Percentiles rank a stretch among this genome's conserved stretches.
phyloP scores from a whole-genome alignment of 2,888 invertebrate genomes.

The Melinaea menophilus region DNA sequence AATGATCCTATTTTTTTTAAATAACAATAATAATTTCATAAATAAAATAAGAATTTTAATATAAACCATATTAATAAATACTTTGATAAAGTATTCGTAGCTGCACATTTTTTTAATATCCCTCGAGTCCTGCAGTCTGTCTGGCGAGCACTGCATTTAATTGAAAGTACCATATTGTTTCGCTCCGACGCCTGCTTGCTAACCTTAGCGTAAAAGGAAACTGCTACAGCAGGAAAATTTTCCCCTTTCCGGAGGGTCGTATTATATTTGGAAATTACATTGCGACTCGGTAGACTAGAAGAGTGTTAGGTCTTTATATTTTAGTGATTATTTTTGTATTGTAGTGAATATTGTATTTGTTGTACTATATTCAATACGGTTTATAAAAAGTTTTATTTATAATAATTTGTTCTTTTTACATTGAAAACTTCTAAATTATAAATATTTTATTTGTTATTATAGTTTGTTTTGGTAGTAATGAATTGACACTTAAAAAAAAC shows the following conservation, averaged over 20 bases:
- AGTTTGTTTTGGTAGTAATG: too few relatives aligned
- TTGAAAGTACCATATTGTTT: conserved; percentile 24
- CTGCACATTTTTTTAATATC: conserved; percentile 5
- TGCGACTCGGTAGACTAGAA: conserved; percentile 23
- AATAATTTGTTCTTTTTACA: too few relatives aligned
- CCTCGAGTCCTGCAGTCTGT: conserved; percentile 10
- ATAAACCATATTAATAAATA: too few relatives aligned
- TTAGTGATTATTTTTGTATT: neutral
- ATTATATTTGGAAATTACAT: conserved; percentile 28
- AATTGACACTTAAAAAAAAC: too few relatives aligned
- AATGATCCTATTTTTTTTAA: too few relatives aligned
- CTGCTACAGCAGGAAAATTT: conserved; percentile 25
- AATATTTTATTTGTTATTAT: too few relatives aligned
- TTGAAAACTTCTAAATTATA: too few relatives aligned
- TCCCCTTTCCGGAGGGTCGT: conserved; percentile 19
- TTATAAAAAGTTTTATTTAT: too few relatives aligned
- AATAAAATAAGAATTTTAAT: too few relatives aligned
- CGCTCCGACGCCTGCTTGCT: conserved; percentile 21
- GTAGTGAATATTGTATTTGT: too few relatives aligned
- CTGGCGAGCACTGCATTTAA: conserved; percentile 22
- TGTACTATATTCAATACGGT: too few relatives aligned
- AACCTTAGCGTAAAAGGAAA: conserved; percentile 26
- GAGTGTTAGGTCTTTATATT: neutral
- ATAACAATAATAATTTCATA: too few relatives aligned
- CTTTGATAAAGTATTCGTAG: neutral